phyloP scores from a whole-genome alignment of 2,113 vertebrate species.

The Vicugna pacos region DNA sequence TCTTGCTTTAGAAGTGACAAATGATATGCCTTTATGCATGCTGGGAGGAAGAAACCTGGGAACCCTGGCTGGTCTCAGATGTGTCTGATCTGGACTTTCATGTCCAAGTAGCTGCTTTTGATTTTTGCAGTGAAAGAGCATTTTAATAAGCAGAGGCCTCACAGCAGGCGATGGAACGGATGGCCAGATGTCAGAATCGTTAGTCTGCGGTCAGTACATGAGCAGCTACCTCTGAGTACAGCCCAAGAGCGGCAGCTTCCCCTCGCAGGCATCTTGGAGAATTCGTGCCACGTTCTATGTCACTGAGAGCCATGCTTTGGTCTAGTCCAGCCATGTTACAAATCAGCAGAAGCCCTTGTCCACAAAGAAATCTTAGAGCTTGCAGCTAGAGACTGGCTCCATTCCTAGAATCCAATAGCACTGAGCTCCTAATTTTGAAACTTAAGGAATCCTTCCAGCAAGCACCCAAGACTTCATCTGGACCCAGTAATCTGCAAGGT shows the following conservation, averaged over 20 bases:
- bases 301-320: neutral
- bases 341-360: neutral
- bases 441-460: conserved; percentile 50
- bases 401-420: neutral
- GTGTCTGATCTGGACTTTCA: conserved; percentile 59
- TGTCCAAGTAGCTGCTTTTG: conserved; percentile 59
- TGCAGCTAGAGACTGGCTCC: neutral
- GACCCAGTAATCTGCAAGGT: neutral
- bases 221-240: conserved; percentile 63
- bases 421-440: neutral
- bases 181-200: conserved; percentile 59
- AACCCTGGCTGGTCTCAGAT: conserved; percentile 47
- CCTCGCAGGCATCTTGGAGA: conserved; percentile 58
- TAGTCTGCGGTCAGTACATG: conserved; percentile 55
- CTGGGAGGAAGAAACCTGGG: conserved; percentile 42
- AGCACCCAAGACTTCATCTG: neutral
- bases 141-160: conserved; percentile 68
- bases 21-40: neutral
- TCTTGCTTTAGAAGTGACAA: conserved; percentile 37
- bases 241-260: neutral
- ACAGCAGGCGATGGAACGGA: conserved; percentile 56
- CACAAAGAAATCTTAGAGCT: neutral
- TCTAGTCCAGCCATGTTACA: neutral
- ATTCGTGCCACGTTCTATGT: conserved; percentile 45
- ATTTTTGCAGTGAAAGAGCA: conserved; percentile 64